A percentile compares a stretch with the other conserved stretches of the same genome.
phyloP scores from a whole-genome alignment of 2,797 vertebrate genomes.

The Notoglanidium macrostoma region DNA sequence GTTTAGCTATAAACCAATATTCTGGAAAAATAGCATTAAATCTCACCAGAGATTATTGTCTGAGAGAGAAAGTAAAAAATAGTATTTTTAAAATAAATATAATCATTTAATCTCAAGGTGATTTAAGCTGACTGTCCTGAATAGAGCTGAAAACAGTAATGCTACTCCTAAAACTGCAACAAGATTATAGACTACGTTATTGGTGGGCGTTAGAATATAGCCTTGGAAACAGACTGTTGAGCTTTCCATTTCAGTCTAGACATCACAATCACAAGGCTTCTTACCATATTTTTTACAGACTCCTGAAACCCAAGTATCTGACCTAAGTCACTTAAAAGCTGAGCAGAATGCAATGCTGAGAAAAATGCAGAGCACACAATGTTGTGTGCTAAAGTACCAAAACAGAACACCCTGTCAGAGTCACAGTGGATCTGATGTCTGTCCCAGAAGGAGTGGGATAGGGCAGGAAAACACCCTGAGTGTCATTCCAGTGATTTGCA shows the following conservation, averaged over 20 bases:
- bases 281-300: neutral
- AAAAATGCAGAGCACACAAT: neutral
- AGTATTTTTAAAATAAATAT: neutral
- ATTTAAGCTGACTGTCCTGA: neutral
- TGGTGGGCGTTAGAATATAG: constrained; percentile 37
- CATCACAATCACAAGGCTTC: constrained; percentile 26
- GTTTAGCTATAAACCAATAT: neutral
- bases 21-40: neutral
- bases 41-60: neutral
- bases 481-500: neutral
- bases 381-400: neutral
- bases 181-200: constrained; percentile 6
- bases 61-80: neutral
- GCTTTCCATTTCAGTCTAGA: constrained; percentile 38
- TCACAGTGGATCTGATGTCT: neutral
- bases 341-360: neutral
- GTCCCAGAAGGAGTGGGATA: neutral
- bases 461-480: neutral
- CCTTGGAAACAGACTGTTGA: constrained; percentile 13
- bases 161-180: neutral
- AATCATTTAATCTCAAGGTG: neutral
- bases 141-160: neutral
- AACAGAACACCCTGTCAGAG: neutral
- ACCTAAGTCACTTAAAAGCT: neutral
- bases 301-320: neutral